Percentiles rank a stretch among this genome's conserved stretches.
Evolutionary conservation across 64 coral and sea anemone genomes (phyloP).

Genomic region (Orbicella faveolata): DNA sequence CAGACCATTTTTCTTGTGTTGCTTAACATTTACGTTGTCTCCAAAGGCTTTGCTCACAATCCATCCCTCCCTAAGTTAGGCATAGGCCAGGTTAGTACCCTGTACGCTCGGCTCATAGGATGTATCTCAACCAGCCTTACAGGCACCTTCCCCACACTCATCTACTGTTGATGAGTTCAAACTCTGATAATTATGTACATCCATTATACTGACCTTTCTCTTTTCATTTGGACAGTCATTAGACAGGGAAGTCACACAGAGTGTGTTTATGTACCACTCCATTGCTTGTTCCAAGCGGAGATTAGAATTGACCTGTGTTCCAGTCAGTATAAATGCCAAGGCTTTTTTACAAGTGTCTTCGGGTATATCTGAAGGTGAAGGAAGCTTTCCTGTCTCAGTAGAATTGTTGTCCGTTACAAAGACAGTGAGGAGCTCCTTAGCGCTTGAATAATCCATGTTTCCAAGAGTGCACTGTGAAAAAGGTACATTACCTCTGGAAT

Average conservation of each 20-base stretch:
- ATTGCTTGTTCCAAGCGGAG: not conserved
- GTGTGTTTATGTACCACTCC: conserved; percentile 25
- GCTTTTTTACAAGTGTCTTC: not conserved
- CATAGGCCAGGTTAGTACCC: too few relatives aligned
- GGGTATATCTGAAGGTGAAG: not conserved
- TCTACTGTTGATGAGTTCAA: too few relatives aligned
- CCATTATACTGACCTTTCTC: not conserved
- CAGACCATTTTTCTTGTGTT: too few relatives aligned
- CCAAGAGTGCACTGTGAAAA: conserved; percentile 16
- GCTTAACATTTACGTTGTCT: too few relatives aligned
- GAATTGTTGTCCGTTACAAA: not conserved
- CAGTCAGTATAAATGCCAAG: conserved; percentile 20
- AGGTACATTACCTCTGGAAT: not conserved
- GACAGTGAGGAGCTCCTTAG: not conserved
- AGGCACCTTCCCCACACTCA: too few relatives aligned
- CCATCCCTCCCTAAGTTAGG: too few relatives aligned
- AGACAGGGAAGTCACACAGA: conserved; percentile 1
- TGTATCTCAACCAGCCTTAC: too few relatives aligned
- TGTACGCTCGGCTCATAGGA: too few relatives aligned
- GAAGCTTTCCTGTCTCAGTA: not conserved
- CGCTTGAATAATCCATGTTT: not conserved
- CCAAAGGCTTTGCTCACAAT: too few relatives aligned
- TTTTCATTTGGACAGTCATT: not conserved
- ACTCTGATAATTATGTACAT: too few relatives aligned
- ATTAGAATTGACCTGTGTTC: not conserved